phyloP scores from a whole-genome alignment of 2,888 invertebrate genomes.

The Ferrisia virgata region DNA sequence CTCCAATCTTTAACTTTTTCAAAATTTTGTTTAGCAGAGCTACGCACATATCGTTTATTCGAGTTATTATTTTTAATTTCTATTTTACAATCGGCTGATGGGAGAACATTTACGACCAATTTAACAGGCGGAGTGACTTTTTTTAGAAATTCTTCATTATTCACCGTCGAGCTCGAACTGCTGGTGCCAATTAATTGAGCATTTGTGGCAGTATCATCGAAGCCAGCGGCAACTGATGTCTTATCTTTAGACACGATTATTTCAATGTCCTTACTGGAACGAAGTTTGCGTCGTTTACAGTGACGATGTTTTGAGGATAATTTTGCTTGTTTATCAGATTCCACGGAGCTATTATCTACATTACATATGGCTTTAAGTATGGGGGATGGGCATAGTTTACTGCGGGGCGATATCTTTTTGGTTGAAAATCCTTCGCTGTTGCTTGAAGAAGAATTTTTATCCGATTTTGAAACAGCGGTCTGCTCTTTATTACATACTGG shows the following conservation, averaged over 20 bases:
- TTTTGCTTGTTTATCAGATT: background rate
- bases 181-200: background rate
- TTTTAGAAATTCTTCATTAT: background rate
- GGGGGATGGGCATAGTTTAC: background rate
- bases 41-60: background rate
- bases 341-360: background rate
- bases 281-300: constrained; percentile 13
- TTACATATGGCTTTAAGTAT: background rate
- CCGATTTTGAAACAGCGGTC: background rate
- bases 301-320: background rate
- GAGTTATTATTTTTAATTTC: background rate
- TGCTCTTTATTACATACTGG: background rate
- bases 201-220: background rate
- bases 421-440: background rate
- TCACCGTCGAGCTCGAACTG: background rate
- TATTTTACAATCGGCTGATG: background rate
- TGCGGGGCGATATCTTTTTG: background rate
- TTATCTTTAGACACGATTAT: background rate
- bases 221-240: background rate
- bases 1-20: constrained; percentile 32
- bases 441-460: background rate
- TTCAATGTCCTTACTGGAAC: background rate
- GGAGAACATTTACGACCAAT: constrained; percentile 6
- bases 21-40: no score
- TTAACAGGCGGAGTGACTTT: background rate